Base-by-base conservation (phyloP, 2,888 invertebrate genomes). In the Ophion ellenae region DNA sequence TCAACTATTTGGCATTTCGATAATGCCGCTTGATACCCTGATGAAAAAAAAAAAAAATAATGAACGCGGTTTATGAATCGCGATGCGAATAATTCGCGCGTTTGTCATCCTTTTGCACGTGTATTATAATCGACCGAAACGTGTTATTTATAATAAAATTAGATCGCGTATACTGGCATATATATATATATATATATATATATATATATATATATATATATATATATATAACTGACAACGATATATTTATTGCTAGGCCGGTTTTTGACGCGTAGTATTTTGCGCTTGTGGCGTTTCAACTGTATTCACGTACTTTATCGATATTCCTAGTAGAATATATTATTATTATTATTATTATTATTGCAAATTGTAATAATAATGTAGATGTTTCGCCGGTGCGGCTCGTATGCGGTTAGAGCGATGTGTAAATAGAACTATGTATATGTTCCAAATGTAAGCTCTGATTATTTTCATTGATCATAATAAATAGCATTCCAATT, bases 401-500 rank as follows among this genome's bases (percentile, higher is more conserved):
- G 70, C 63, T 45, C 86, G 86, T 78, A 77, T 74, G 78, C 69
- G 74, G 83, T 78, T 80, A 78, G 63, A 83, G 79, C 63, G 57
- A 86, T 81, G 83, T 86, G 86, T 86, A 86, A 81, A 86, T 86
- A 86, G 81, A 81, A 86, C 47, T 82, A 85, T 85, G 64, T 78
- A 79, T 79, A 74, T 69, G 70, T 76, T 81, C 69, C 69, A 32
- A 71, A 76, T 82, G 76, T 86, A 83, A 69, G 57, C 69, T 64
- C 73, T 61, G 74, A 74, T 86, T 28, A 76, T 77, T 70, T 80
- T 28, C 28, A 80, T 83, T 63, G 40, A 64, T 75, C 69, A 47
- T 71, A 83, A 84, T 77, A 57, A 84, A 84, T 77, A 69, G 14
- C 77, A 83, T 83, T 86, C 67, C 69, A 81, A 85, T 70, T 78